phyloP scores from a whole-genome alignment of 2,113 vertebrate genomes.

The Gavia stellata region DNA sequence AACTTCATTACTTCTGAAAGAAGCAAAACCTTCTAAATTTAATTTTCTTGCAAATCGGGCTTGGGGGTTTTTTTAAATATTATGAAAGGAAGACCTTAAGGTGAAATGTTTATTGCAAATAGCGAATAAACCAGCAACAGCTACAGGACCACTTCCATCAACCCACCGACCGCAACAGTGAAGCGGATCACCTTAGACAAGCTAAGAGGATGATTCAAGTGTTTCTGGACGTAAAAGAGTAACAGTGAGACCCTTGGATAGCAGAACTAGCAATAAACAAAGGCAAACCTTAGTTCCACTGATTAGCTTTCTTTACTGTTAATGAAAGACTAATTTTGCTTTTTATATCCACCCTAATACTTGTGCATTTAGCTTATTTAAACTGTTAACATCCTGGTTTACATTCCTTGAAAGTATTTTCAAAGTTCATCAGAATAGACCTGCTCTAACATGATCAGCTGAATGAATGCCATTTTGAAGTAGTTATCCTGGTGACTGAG shows the following conservation, averaged over 20 bases:
- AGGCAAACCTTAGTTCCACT: neutral
- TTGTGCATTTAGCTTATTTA: neutral
- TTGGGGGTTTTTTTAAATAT: accelerated
- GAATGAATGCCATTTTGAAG: neutral
- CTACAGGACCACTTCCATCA: neutral
- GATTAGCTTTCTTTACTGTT: neutral
- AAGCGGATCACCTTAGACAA: neutral
- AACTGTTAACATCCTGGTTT: neutral
- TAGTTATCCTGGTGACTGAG: neutral
- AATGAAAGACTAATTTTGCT: neutral
- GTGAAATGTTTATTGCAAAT: neutral
- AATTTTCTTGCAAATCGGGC: neutral
- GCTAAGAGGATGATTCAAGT: neutral
- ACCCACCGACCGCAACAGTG: neutral
- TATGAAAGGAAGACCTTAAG: neutral
- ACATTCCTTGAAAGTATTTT: neutral
- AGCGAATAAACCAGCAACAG: neutral
- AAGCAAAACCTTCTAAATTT: neutral
- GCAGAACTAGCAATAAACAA: neutral
- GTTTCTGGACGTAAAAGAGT: neutral
- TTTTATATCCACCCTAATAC: neutral
- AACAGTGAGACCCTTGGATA: neutral
- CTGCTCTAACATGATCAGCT: neutral
- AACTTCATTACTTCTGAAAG: neutral
- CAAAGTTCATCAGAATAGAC: neutral